Base-by-base conservation (phyloP, 2,888 invertebrate genomes). In the Agonopterix heracliana region DNA sequence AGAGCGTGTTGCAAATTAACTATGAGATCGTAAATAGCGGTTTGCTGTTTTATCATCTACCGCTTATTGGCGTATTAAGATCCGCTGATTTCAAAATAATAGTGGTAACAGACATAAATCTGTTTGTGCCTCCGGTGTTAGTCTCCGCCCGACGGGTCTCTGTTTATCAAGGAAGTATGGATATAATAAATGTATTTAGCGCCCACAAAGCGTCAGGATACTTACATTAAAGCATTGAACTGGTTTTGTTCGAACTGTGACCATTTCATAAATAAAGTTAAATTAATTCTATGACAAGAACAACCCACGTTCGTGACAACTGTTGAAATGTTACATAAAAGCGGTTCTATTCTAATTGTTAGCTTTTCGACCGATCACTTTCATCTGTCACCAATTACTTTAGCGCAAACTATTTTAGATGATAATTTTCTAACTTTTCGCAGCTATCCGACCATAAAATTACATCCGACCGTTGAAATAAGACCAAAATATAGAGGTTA, bases 41-140 rank as follows among this genome's bases (percentile, higher is more conserved):
- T 38, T 38, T 38, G 44, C 38, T 40, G 36, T 44, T 50, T 61
- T 62, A 66, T 65, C 58, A 50, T 47, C 51, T 48, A 45, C 52
- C 57, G 52, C 57, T 68, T 69, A 66, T 61, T 63, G 63, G 59
- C 61, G 60, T 68, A 69, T 69, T 67, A 68, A 73, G 71, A 75
- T 74, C 62, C 54, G 68, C 63, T 65, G 74, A 75, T 75, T 74
- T 74, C 68, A 66, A 70, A 76, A 74, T 74, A 73, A 71, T 70
- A 74, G 70, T 57, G 64, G 62, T 56, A 62, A 60, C 57, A 58
- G 54, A 64, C 61, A 74, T 74, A 74, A 75, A 76, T 75, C 74
- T 68, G 58, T 50, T 49, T 53, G 50, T 61, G 74, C 73, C 74
- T 72, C 71, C 69, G 75, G 72, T 74, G 59, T 68, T 70, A 58